phyloP scores from a whole-genome alignment of 92 coral and sea anemone species.

The Ricordea florida region DNA sequence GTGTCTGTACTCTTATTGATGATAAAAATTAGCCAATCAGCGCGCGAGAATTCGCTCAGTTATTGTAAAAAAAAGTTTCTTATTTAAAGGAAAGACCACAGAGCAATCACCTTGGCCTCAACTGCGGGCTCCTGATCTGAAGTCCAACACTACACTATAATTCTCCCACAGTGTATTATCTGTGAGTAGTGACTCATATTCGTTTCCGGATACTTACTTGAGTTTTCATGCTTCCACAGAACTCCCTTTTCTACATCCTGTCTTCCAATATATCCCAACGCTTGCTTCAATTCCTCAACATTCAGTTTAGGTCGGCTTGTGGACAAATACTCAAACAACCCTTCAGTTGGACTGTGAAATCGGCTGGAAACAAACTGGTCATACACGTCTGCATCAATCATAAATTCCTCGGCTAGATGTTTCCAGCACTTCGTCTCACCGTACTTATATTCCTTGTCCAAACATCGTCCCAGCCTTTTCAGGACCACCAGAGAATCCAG shows the following conservation, averaged over 20 bases:
- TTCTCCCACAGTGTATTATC: no score
- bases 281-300: neutral
- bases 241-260: neutral
- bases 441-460: constrained; percentile 1
- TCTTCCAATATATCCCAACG: neutral
- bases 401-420: neutral
- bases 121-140: no score
- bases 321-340: neutral
- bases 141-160: no score
- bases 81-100: no score
- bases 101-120: no score
- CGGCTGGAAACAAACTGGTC: neutral
- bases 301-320: neutral
- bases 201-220: neutral
- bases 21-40: no score
- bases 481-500: neutral
- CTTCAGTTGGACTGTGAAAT: neutral
- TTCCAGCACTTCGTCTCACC: neutral
- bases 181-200: no score
- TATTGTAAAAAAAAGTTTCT: no score
- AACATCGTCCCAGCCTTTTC: neutral
- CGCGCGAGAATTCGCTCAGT: no score
- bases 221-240: neutral
- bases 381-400: neutral
- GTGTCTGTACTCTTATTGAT: no score